These are phyloP conservation scores for Branchinecta sandiegonensis DNA, from an alignment of 2,888 invertebrate genomes.

Conservation along the genomic window DNA sequence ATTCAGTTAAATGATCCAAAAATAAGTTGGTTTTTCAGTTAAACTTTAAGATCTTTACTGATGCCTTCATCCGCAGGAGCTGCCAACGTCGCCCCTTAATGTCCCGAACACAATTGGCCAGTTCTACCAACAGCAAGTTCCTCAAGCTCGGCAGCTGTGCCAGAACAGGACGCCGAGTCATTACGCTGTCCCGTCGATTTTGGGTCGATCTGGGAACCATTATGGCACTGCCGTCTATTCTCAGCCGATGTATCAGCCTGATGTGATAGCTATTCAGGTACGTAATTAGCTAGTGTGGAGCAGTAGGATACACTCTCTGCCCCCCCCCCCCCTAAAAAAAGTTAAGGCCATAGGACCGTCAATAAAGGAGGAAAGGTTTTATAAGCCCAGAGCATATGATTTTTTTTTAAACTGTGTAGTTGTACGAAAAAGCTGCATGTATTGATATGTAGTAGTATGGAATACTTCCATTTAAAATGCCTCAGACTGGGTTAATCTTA, in stretches of 20 bases:
- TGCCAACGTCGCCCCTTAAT: constrained; percentile 1
- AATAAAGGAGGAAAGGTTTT: no score
- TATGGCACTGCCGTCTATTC: constrained; percentile 18
- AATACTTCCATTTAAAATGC: no score
- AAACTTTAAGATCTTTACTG: neutral
- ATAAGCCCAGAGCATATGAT: no score
- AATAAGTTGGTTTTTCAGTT: no score
- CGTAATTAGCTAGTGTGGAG: constrained; percentile 23
- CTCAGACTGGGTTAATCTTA: no score
- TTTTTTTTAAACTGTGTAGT: no score
- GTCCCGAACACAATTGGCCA: constrained; percentile 15
- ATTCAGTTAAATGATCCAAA: no score
- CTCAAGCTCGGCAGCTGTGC: neutral
- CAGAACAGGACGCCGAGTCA: constrained; percentile 20
- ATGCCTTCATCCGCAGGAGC: neutral
- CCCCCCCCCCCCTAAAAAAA: no score
- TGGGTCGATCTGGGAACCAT: constrained; percentile 18
- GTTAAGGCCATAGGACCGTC: no score
- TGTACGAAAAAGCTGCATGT: no score
- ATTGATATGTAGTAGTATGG: no score
- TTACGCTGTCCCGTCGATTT: constrained; percentile 23
- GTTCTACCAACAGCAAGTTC: constrained; percentile 1
- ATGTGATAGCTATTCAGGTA: constrained; percentile 37
- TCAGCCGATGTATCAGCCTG: constrained; percentile 32
- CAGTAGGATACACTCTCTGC: no score